Base-by-base conservation (phyloP, 2,888 invertebrate genomes). In the Rhagophthalmus giganteus region DNA sequence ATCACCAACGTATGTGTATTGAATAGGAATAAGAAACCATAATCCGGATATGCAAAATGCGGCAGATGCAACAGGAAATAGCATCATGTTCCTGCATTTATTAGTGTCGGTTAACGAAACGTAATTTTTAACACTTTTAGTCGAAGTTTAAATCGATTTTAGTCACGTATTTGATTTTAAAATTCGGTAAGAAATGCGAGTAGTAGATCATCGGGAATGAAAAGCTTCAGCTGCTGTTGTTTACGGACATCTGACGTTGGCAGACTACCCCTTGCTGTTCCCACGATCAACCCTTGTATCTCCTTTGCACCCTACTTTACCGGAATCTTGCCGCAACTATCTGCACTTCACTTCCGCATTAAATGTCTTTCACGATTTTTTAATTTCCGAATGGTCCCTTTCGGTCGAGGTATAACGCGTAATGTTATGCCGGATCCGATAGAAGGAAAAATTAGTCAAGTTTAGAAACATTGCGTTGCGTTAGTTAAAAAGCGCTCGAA, bases 241-340 rank as follows among this genome's bases (percentile, higher is more conserved):
- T 54, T 54, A 54, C 50, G 46, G 50, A 54, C 54, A 50, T 54
- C 54, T 54, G 54, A 54, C 54, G 47, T 40, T 54, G 38, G 44
- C 45, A 48, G 39, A 39, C 54, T 57, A 61, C 62, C 71, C 72
- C 70, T 68, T 71, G 66, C 63, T 65, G 61, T 67, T 70, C 71
- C 71, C 69, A 70, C 69, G 70, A 68, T 69, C 70, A 70, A 69
- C 69, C 71, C 70, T 69, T 69, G 67, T 65, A 51, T 64, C 63
- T 62, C 58, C 59, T 54, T 54, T 63, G 61, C 64, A 63, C 68
- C 70, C 59, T 64, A 62, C 68, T 69, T 71, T 68, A 71, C 69
- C 68, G 69, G 70, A 71, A 70, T 70, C 68, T 65, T 66, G 69
- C 69, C 69, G 65, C 70, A 70, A 68, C 64, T 71, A 70, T 72